Conservation (phyloP, 35 echinoderm and acorn worm genomes). For the Heliocidaris tuberculata region DNA sequence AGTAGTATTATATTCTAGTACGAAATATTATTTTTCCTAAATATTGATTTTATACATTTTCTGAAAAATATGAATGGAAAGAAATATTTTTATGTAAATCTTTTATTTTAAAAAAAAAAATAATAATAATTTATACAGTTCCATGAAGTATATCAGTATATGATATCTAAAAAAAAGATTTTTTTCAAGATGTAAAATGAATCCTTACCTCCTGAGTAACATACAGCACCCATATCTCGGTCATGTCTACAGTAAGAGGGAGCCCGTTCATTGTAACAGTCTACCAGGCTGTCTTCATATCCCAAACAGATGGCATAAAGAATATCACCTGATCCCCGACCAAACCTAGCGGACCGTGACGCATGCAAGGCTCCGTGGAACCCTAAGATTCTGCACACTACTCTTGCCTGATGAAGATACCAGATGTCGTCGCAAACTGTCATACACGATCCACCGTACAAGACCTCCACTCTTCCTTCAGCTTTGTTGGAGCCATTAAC, state of each 20-base stretch:
- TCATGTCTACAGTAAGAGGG: not conserved
- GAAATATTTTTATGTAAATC: no score
- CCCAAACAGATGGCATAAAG: not conserved
- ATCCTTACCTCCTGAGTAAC: not conserved
- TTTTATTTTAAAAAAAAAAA: no score
- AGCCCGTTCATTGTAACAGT: not conserved
- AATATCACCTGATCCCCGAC: not conserved
- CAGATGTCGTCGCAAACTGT: not conserved
- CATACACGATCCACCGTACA: not conserved
- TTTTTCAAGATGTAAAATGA: no score
- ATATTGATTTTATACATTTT: no score
- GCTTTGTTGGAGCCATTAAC: not conserved
- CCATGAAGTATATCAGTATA: no score
- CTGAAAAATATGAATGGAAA: no score
- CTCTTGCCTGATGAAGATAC: not conserved
- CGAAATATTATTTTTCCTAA: no score
- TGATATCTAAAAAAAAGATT: no score
- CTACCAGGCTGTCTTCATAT: not conserved
- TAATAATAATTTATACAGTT: no score
- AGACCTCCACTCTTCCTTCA: not conserved
- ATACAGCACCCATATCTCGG: not conserved
- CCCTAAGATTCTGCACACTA: not conserved
- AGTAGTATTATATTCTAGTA: no score
- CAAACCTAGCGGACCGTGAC: not conserved
- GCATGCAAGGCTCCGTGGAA: not conserved